Conservation (phyloP, 2,888 invertebrate genomes). For the Hesperia comma region DNA sequence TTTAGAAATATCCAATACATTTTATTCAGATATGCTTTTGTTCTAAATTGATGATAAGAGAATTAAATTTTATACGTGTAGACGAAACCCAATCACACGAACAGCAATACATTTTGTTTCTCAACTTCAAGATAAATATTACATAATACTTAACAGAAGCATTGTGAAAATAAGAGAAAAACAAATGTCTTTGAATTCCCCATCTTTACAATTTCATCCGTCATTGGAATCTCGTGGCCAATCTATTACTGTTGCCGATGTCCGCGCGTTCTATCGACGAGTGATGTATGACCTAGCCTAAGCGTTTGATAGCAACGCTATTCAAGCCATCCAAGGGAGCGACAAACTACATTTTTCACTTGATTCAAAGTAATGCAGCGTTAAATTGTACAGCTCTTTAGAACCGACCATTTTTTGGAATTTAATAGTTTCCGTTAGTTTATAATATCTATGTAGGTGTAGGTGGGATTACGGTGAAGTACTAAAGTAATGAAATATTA, state of each 20-base stretch:
- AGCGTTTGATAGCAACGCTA: conserved; percentile 33
- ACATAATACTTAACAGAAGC: too few species aligned
- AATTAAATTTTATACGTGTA: too few species aligned
- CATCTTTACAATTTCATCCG: conserved; percentile 34
- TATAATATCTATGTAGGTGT: too few species aligned
- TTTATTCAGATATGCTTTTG: too few species aligned
- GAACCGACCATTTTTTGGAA: neutral
- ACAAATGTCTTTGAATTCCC: neutral
- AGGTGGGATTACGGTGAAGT: too few species aligned
- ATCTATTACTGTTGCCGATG: conserved; percentile 52
- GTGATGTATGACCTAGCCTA: conserved; percentile 47
- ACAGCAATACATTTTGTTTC: too few species aligned
- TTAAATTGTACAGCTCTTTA: conserved; percentile 4
- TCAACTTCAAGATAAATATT: too few species aligned
- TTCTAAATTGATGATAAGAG: too few species aligned
- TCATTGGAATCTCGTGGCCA: conserved; percentile 39
- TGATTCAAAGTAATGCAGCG: conserved; percentile 11
- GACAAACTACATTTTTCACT: conserved; percentile 28
- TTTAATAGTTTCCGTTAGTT: neutral
- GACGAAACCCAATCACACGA: too few species aligned
- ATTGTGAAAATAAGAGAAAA: neutral
- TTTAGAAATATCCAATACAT: too few species aligned
- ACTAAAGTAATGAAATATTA: too few species aligned
- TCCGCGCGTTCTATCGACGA: conserved; percentile 49
- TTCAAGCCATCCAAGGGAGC: conserved; percentile 10